A percentile compares a stretch with the other conserved stretches of the same genome.
phyloP scores from a whole-genome alignment of 2,888 invertebrate species.

The Plebejus anna region DNA sequence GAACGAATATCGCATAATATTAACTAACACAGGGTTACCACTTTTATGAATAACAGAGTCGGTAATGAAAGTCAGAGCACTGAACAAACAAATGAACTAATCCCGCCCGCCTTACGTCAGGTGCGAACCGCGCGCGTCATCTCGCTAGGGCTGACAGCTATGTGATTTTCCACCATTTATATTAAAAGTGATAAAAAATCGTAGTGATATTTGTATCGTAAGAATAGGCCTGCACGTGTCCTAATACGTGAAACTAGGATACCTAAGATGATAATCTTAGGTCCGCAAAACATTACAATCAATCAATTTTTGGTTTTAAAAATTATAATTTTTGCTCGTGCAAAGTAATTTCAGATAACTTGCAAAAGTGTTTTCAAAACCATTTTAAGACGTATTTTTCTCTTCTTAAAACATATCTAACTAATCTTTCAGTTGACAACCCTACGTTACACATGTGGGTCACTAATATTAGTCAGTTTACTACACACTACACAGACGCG shows the following conservation, averaged over 20 bases:
- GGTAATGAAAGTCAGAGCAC: not conserved
- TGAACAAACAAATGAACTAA: conserved; percentile 2
- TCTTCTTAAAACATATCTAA: too few species aligned
- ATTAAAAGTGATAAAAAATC: too few species aligned
- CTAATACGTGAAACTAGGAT: too few species aligned
- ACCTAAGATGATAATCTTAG: too few species aligned
- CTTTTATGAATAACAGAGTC: conserved; percentile 7
- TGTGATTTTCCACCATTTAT: not conserved
- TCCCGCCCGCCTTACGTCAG: conserved; percentile 10
- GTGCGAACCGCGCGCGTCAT: not conserved
- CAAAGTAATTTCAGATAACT: too few species aligned
- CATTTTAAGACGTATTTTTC: too few species aligned
- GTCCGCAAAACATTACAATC: too few species aligned
- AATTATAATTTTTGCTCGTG: too few species aligned
- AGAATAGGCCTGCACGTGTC: too few species aligned
- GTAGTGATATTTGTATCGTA: too few species aligned
- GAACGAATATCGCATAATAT: not conserved
- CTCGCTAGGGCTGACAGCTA: not conserved
- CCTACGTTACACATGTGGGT: conserved; percentile 4
- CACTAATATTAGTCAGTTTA: conserved; percentile 17
- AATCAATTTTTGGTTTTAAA: too few species aligned
- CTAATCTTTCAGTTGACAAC: not conserved
- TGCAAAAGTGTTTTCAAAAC: too few species aligned
- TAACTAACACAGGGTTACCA: not conserved
- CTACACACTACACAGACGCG: conserved; percentile 8